phyloP scores from a whole-genome alignment of 2,113 vertebrate genomes.

The Gracilinanus agilis region DNA sequence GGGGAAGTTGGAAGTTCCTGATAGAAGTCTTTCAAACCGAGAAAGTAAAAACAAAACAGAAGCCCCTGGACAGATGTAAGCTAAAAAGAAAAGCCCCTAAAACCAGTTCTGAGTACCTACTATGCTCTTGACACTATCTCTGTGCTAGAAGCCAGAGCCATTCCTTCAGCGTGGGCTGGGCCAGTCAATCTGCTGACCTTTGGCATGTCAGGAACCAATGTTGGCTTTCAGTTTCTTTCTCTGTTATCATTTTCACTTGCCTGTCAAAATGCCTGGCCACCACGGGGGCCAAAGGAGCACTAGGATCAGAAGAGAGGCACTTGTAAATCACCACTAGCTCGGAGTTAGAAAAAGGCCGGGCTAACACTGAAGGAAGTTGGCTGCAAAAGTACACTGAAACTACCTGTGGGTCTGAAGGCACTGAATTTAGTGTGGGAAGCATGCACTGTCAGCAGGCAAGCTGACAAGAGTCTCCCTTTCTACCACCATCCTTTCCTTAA shows the following conservation, averaged over 20 bases:
- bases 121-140: not conserved
- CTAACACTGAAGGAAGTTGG: slow-evolving; percentile 16
- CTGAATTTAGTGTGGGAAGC: not conserved
- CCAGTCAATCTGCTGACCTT: not conserved
- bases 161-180: not conserved
- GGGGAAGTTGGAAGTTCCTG: not conserved
- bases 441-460: slow-evolving; percentile 5
- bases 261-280: not conserved
- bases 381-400: slow-evolving; percentile 26
- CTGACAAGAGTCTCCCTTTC: slow-evolving; percentile 28
- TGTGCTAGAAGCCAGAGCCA: too few species aligned
- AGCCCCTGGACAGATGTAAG: not conserved
- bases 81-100: not conserved
- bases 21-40: not conserved
- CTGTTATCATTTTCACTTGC: not conserved
- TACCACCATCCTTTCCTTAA: not conserved
- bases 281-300: slow-evolving; percentile 30
- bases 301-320: slow-evolving; percentile 24
- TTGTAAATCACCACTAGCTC: too few species aligned
- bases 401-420: not conserved
- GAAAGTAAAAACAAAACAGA: not conserved
- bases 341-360: slow-evolving; percentile 44
- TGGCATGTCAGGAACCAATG: not conserved
- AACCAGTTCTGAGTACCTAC: not conserved
- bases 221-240: not conserved